These are phyloP conservation scores for Anorthoa munda DNA, from an alignment of 2,888 invertebrate species.

Conservation along the genomic window DNA sequence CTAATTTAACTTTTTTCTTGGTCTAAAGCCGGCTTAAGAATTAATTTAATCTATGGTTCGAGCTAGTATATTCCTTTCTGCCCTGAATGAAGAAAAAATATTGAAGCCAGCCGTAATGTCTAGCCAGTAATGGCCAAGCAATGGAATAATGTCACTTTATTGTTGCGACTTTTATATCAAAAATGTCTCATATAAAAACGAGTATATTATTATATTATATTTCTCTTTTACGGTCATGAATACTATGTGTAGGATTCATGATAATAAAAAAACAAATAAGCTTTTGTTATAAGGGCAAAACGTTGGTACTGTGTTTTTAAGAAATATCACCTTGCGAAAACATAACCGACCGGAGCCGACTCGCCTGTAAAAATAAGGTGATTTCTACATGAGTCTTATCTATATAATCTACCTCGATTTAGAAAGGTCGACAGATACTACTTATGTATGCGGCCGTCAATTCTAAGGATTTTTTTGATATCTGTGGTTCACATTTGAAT, in stretches of 20 bases:
- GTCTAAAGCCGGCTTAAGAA: background rate
- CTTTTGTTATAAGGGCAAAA: background rate
- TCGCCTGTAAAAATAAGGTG: background rate
- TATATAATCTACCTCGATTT: too few relatives aligned
- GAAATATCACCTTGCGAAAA: conserved; percentile 7
- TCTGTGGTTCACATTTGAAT: background rate
- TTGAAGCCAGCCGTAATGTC: background rate
- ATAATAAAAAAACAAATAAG: conserved; percentile 9
- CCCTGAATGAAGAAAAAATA: background rate
- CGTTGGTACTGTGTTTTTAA: conserved; percentile 25
- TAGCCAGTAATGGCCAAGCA: conserved; percentile 5
- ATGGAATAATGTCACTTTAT: background rate
- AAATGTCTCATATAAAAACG: background rate
- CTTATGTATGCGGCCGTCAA: background rate
- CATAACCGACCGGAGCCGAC: background rate
- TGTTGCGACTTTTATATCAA: background rate
- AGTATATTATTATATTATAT: background rate
- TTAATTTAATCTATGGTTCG: background rate
- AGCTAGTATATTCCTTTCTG: background rate
- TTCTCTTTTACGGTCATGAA: background rate
- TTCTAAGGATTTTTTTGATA: background rate
- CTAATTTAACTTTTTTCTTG: too few relatives aligned
- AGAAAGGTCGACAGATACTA: background rate
- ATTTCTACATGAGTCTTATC: too few relatives aligned
- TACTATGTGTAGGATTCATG: background rate